Evolutionary conservation across 2,797 vertebrate genomes (phyloP).

Genomic region (Eulemur albifrons): DNA sequence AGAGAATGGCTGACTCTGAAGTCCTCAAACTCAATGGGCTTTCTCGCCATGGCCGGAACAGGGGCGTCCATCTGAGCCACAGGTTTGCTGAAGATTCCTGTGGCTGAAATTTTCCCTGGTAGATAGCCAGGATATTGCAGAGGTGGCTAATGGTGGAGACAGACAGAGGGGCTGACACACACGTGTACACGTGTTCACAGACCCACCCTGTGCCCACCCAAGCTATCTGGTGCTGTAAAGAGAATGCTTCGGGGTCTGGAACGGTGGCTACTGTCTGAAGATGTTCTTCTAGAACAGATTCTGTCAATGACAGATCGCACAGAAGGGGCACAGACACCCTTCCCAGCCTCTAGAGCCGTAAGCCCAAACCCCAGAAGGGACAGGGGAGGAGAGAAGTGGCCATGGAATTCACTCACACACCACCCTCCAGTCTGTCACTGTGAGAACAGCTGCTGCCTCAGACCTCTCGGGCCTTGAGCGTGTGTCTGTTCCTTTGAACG

Average conservation of each 20-base stretch:
- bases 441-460: not conserved
- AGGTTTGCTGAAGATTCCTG: not conserved
- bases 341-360: not conserved
- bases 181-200: accelerated
- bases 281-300: not conserved
- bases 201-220: not conserved
- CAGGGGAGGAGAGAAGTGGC: not conserved
- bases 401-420: not conserved
- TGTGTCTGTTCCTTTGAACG: accelerated
- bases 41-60: not conserved
- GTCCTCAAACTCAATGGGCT: slow-evolving; percentile 66
- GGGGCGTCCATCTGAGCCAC: accelerated
- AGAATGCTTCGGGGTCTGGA: not conserved
- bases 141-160: not conserved
- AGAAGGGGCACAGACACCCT: not conserved
- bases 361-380: not conserved
- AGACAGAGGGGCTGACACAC: not conserved
- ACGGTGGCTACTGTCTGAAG: not conserved
- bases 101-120: not conserved
- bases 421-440: accelerated
- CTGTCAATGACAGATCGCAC: not conserved
- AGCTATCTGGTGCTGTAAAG: not conserved
- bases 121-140: too few relatives aligned
- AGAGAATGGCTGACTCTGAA: slow-evolving; percentile 64
- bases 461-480: not conserved